Conservation (phyloP, 2,888 invertebrate species). For the Andrena haemorrhoa region DNA sequence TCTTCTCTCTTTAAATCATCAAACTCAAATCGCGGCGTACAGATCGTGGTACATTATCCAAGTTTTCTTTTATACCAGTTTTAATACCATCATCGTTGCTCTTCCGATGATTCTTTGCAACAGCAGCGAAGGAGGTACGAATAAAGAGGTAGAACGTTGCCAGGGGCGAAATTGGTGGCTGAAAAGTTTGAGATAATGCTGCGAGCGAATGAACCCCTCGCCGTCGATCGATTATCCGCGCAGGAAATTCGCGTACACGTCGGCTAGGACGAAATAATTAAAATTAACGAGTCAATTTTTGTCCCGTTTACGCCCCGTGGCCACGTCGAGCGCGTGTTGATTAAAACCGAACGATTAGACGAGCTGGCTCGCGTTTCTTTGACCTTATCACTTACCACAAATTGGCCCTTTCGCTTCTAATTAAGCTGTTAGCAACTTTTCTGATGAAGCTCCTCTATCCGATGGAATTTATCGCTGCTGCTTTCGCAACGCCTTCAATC, state of each 20-base stretch:
- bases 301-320: constrained; percentile 32
- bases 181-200: constrained; percentile 45
- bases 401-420: constrained; percentile 59
- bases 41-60: neutral
- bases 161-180: constrained; percentile 33
- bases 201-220: constrained; percentile 55
- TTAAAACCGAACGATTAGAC: constrained; percentile 63
- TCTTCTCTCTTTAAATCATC: neutral
- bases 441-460: constrained; percentile 46
- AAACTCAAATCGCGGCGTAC: too few relatives aligned
- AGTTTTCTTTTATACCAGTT: neutral
- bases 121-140: neutral
- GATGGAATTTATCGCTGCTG: constrained; percentile 51
- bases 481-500: constrained; percentile 12
- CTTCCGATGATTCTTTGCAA: neutral
- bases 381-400: constrained; percentile 66
- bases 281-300: constrained; percentile 69
- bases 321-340: constrained; percentile 40
- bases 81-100: neutral
- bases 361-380: constrained; percentile 49
- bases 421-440: constrained; percentile 65
- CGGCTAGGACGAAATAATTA: constrained; percentile 60
- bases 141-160: constrained; percentile 5
- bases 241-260: constrained; percentile 47
- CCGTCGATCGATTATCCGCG: constrained; percentile 52